Evolutionary conservation across 2,113 vertebrate species (phyloP).

Genomic region (Xiphias gladius): DNA sequence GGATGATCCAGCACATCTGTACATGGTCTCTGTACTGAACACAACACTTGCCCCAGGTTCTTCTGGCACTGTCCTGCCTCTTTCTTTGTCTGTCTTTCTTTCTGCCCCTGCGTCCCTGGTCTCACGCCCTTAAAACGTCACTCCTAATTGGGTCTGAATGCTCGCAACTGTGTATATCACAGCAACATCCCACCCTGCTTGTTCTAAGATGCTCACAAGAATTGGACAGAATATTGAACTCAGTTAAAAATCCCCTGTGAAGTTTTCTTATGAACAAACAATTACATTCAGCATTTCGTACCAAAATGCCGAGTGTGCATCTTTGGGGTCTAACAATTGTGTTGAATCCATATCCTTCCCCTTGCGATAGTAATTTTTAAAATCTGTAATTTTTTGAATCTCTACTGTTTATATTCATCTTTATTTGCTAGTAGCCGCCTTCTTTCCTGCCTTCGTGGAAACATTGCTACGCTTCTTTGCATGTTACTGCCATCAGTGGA

Average conservation of each 20-base stretch:
- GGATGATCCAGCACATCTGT: conserved; percentile 80
- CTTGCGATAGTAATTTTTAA: background rate
- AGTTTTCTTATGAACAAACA: conserved; percentile 1
- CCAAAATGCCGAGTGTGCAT: background rate
- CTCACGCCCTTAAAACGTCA: conserved; percentile 60
- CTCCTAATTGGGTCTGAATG: conserved; percentile 72
- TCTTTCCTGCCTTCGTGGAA: background rate
- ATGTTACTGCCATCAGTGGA: background rate
- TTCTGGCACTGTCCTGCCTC: conserved; percentile 66
- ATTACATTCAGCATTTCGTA: background rate
- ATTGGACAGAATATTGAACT: conserved; percentile 11
- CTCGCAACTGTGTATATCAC: conserved; percentile 70
- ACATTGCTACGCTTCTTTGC: background rate
- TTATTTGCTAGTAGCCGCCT: background rate
- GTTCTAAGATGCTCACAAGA: conserved; percentile 29
- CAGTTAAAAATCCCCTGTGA: background rate
- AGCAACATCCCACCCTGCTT: conserved; percentile 55
- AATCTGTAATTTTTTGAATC: background rate
- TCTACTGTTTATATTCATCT: background rate
- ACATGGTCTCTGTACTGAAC: conserved; percentile 59
- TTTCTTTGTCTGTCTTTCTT: conserved; percentile 43
- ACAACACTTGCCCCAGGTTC: conserved; percentile 74
- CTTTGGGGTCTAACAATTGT: background rate
- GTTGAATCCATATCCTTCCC: background rate
- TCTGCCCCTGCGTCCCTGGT: conserved; percentile 46